A percentile compares a stretch with the other conserved stretches of the same genome.
Evolutionary conservation across 2,113 vertebrate species (phyloP).

Genomic region (Thalassarche chlororhynchos): DNA sequence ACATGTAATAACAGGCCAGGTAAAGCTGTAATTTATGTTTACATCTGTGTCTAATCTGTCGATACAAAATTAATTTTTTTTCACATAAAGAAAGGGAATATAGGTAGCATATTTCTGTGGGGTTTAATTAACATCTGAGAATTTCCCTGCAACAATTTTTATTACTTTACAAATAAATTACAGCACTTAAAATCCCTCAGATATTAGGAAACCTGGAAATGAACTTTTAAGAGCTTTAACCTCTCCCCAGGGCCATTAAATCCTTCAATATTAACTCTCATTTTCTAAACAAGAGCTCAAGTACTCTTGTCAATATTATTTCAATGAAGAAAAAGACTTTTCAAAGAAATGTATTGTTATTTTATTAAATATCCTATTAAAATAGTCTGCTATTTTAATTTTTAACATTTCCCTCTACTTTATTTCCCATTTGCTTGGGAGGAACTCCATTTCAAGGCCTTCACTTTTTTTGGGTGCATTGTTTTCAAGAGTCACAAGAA

Average conservation of each 20-base stretch:
- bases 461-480: neutral
- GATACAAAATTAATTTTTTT: neutral
- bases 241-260: slow-evolving; percentile 14
- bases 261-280: neutral
- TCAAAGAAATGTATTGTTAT: neutral
- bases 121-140: neutral
- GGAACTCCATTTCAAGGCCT: neutral
- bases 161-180: slow-evolving; percentile 24
- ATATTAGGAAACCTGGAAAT: slow-evolving; percentile 4
- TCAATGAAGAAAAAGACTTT: neutral
- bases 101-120: neutral
- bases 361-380: neutral
- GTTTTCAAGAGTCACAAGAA: neutral
- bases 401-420: neutral
- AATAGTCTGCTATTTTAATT: neutral
- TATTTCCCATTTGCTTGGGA: neutral
- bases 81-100: neutral
- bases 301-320: neutral
- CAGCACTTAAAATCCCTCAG: neutral
- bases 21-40: slow-evolving; percentile 4
- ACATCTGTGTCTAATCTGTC: neutral
- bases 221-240: slow-evolving; percentile 39
- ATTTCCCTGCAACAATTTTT: neutral
- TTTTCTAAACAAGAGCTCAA: slow-evolving; percentile 32
- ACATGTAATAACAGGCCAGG: neutral